Percentiles rank a stretch among this genome's conserved stretches.
Conservation (phyloP, 2,797 vertebrate species). For the Bovichtus diacanthus region DNA sequence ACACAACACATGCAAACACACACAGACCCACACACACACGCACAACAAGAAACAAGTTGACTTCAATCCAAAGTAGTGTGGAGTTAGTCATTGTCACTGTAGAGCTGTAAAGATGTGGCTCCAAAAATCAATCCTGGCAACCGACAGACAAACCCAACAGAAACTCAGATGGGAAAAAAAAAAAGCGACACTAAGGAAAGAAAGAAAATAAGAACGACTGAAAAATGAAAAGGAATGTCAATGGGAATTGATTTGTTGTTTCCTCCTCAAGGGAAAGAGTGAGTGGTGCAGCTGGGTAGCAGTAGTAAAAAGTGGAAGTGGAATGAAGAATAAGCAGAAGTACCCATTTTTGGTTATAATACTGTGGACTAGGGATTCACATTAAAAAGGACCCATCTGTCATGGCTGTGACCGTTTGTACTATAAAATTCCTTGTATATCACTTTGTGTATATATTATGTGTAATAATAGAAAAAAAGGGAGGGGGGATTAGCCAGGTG, state of each 20-base stretch:
- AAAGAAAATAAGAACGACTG: conserved; percentile 10
- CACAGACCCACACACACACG: not conserved
- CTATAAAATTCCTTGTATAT: conserved; percentile 9
- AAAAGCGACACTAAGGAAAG: not conserved
- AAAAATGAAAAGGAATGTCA: conserved; percentile 37
- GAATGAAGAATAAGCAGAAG: conserved; percentile 6
- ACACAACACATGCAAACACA: not conserved
- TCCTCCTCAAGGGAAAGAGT: conserved; percentile 1
- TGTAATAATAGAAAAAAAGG: conserved; percentile 1
- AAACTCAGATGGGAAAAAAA: conserved; percentile 17
- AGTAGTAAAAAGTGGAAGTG: conserved; percentile 15
- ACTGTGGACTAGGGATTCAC: not conserved
- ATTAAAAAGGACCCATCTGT: conserved; percentile 1
- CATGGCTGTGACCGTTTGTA: not conserved
- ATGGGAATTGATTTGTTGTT: conserved; percentile 48
- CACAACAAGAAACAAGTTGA: conserved; percentile 8
- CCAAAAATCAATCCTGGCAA: conserved; percentile 47
- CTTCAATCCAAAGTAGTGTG: conserved; percentile 7
- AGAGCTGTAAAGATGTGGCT: conserved; percentile 1
- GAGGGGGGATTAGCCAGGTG: not conserved
- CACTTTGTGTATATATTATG: conserved; percentile 3
- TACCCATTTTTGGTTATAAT: conserved; percentile 13
- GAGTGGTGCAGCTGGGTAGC: conserved; percentile 5
- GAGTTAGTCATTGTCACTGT: conserved; percentile 22
- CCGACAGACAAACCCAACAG: conserved; percentile 28